A percentile compares a stretch with the other conserved stretches of the same genome.
Evolutionary conservation across 2,113 vertebrate genomes (phyloP).

Genomic region (Vidua chalybeata): DNA sequence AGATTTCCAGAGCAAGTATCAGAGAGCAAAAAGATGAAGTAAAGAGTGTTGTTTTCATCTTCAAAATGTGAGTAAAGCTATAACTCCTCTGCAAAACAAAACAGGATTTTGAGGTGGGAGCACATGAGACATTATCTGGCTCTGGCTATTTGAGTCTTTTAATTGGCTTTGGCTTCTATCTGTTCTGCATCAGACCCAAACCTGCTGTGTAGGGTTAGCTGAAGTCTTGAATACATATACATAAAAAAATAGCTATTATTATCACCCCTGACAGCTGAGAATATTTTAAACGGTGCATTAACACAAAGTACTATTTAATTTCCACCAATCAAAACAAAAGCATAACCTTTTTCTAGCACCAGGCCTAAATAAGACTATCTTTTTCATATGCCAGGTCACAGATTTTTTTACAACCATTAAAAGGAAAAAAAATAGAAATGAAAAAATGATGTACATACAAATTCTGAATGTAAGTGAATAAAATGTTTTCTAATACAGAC

Average conservation of each 20-base stretch:
- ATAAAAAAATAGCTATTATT: not conserved
- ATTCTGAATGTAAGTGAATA: not conserved
- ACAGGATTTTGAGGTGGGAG: not conserved
- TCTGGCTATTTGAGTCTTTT: not conserved
- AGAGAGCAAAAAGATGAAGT: not conserved
- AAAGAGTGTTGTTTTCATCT: not conserved
- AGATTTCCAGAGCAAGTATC: not conserved
- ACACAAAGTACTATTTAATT: not conserved
- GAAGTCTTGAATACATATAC: not conserved
- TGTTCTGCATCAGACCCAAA: not conserved
- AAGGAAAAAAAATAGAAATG: not conserved
- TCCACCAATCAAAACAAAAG: not conserved
- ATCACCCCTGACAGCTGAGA: not conserved
- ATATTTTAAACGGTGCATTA: not conserved
- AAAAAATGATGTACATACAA: not conserved
- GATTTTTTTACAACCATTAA: not conserved
- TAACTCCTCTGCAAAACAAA: not conserved
- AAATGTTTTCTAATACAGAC: not conserved
- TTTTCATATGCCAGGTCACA: not conserved
- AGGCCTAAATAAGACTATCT: not conserved
- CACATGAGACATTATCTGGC: rapidly evolving
- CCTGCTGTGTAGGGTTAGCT: not conserved
- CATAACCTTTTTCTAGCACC: not conserved
- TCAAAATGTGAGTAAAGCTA: not conserved
- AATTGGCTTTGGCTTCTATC: not conserved